A percentile compares a stretch with the other conserved stretches of the same genome.
Conservation (phyloP, 2,888 invertebrate species). For the Parasteatoda lunata region DNA sequence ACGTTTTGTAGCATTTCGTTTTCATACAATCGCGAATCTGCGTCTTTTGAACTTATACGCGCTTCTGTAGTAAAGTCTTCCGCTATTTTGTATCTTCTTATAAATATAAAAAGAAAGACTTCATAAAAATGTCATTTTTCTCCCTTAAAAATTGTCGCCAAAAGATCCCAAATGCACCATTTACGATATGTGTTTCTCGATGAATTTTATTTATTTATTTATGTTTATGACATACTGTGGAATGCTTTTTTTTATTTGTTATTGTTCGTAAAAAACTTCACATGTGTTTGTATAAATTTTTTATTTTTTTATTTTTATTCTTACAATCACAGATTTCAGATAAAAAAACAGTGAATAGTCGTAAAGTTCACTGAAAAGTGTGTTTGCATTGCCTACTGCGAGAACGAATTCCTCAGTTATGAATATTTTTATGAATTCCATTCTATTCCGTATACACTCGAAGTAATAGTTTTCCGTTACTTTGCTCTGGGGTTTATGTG, state of each 20-base stretch:
- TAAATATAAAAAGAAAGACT: neutral
- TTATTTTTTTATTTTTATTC: neutral
- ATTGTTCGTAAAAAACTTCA: neutral
- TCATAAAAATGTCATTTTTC: neutral
- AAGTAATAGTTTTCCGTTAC: neutral
- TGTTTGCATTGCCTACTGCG: conserved; percentile 15
- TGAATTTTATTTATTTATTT: conserved; percentile 8
- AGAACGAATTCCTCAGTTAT: conserved; percentile 22
- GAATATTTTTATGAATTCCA: conserved; percentile 43
- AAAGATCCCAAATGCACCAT: conserved; percentile 9
- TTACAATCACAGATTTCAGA: conserved; percentile 14
- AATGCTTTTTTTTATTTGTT: conserved; percentile 1
- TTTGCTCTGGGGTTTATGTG: neutral
- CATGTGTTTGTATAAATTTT: conserved; percentile 14
- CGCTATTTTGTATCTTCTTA: too few species aligned
- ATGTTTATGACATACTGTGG: neutral
- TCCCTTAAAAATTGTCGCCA: conserved; percentile 8
- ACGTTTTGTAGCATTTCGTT: too few species aligned
- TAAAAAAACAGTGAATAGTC: conserved; percentile 24
- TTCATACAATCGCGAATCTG: too few species aligned
- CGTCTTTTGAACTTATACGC: too few species aligned
- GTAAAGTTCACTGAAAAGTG: conserved; percentile 12
- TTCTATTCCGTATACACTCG: neutral
- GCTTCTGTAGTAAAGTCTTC: too few species aligned
- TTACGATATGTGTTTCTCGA: conserved; percentile 12